phyloP scores from a whole-genome alignment of 2,113 vertebrate genomes.

The Leptodactylus fuscus region DNA sequence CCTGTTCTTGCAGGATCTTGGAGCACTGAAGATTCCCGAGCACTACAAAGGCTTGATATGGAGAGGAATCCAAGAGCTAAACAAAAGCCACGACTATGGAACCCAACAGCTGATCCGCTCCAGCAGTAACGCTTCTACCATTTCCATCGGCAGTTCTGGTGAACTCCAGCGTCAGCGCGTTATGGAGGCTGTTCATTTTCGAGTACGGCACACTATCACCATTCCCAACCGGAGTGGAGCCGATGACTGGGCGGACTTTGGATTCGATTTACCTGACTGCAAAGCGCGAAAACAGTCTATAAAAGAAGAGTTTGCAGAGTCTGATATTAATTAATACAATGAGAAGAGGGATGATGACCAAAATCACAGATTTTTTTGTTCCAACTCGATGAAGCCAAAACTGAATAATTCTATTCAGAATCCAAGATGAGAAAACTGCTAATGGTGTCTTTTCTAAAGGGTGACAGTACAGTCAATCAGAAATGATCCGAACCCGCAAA shows the following conservation, averaged over 20 bases:
- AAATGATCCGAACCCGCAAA: background rate
- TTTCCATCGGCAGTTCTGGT: constrained; percentile 82
- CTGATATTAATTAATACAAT: constrained; percentile 81
- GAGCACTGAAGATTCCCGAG: constrained; percentile 94
- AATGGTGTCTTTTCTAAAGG: background rate
- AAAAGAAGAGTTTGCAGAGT: constrained; percentile 94
- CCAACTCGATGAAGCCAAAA: background rate
- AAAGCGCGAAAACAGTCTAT: constrained; percentile 90
- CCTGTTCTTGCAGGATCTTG: constrained; percentile 82
- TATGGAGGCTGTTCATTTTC: constrained; percentile 98
- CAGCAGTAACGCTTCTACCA: constrained; percentile 86
- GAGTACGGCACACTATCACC: constrained; percentile 98
- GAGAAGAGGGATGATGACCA: constrained; percentile 3
- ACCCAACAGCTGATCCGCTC: constrained; percentile 90
- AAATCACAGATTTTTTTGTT: background rate
- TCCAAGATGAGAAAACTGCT: background rate
- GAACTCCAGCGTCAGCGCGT: constrained; percentile 96
- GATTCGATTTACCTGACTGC: constrained; percentile 97
- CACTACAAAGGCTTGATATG: constrained; percentile 93
- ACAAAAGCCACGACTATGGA: constrained; percentile 85
- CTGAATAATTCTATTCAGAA: background rate
- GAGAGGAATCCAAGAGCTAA: constrained; percentile 95
- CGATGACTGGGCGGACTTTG: constrained; percentile 97
- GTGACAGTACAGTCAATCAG: background rate
- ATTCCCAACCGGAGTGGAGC: constrained; percentile 86